Base-by-base conservation (phyloP, 2,797 vertebrate genomes). In the Megaceryle alcyon region DNA sequence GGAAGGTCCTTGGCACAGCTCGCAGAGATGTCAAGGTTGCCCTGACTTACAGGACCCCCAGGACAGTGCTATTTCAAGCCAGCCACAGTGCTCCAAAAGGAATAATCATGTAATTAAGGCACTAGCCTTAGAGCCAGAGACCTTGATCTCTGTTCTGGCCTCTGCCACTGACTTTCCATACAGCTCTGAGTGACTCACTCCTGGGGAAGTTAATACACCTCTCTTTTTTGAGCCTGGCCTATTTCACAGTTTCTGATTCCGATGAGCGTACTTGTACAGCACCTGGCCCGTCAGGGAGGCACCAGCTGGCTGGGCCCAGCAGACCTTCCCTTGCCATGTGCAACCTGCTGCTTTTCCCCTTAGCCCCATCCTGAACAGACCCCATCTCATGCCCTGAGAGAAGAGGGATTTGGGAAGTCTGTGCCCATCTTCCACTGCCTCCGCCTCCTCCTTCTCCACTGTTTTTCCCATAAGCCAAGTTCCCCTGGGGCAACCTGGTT, bases 401-500 rank as follows among this genome's bases (percentile, higher is more conserved):
- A 44, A 43, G 26, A 19, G 29, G 12, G 57, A 10, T 14, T 35
- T 61, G 64, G 76, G 28, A 68, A 95, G 83, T 56, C 92, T 71
- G 4, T 2, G 10, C 25, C 57, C 33, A 22, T 8, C 72, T 77
- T 19, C 66, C 57, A 37, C 46, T 0, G 0, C 16, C 28, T 56
- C 49, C 28, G 1, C 18, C 22, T 66, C 43, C 69, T 79, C 28
- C 48, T 77, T 77, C 92, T 61, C 75, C 48, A 29, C 39, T 46
- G 93, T 65, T 57, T 64, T 70, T 92, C 59, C 80, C 91, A 53
- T 28, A 53, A 94, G 51, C 93, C 92, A 53, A 5, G 54, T 25
- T 94, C 77, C 96, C 91, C 93, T 68, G 61, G 68, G 86, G 77
- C 69, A 88, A 59, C 54, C 82, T 71, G 88, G 72, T 29, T 28